Evolutionary conservation across 2,797 vertebrate species (phyloP), one percentile per base, ranked within the genome.

Genomic region (Eremophila alpestris): DNA sequence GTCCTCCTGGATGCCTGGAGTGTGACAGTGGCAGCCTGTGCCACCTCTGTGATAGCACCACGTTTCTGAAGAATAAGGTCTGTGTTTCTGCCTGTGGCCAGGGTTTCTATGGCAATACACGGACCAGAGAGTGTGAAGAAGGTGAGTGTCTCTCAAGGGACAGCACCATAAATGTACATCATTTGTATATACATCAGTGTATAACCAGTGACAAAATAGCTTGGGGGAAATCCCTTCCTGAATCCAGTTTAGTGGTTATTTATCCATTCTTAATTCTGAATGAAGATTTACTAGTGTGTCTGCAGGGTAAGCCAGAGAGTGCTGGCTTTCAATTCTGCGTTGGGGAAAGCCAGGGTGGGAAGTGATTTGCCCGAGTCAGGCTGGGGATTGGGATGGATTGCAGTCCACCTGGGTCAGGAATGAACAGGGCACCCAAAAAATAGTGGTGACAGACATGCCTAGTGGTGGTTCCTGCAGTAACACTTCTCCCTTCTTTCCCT

Each of bases 1-100:
- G 99, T 94, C 98, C 98, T 6, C 77, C 43, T 1, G 98, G 98
- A 55, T 99, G 99, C 67, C 94, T 98, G 92, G 98, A 98, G 84
- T 99, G 99, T 75, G 98, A 98, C 23, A 97, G 79, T 3, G 83
- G 82, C 19, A 97, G 94, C 38, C 90, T 52, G 64, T 99, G 99
- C 97, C 95, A 54, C 23, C 95, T 97, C 22, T 99, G 99, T 87
- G 95, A 95, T 20, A 94, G 95, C 13, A 97, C 93, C 32, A 98
- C 84, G 6, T 99, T 98, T 95, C 97, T 99, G 87, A 98, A 98
- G 95, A 97, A 96, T 5, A 98, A 98, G 16, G 91, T 96, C 70
- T 99, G 99, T 82, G 95, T 98, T 34, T 94, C 98, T 14, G 98
- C 97, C 95, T 99, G 99, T 92, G 98, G 98, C 52, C 98, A 74